phyloP scores from a whole-genome alignment of 2,797 vertebrate genomes.

The Enteromius unitaeniatus region DNA sequence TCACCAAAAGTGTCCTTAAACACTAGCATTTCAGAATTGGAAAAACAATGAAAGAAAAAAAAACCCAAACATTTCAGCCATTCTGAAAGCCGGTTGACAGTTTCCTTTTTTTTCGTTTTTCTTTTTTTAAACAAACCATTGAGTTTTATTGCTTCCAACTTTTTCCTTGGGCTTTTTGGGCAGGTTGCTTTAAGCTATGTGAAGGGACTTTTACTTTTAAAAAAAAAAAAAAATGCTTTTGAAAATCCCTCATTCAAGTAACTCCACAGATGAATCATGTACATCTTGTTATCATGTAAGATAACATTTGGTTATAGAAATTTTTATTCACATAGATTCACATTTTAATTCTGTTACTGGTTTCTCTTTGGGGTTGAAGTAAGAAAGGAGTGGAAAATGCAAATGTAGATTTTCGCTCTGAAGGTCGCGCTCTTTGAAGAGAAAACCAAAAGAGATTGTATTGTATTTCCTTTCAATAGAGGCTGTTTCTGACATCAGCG shows the following conservation, averaged over 20 bases:
- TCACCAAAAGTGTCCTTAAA: constrained; percentile 36
- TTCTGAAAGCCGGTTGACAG: constrained; percentile 5
- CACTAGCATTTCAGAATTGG: constrained; percentile 34
- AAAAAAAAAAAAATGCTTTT: not conserved
- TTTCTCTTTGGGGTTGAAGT: not conserved
- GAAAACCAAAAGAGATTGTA: constrained; percentile 1
- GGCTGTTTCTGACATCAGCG: constrained; percentile 24
- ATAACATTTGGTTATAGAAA: not conserved
- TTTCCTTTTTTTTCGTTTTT: not conserved
- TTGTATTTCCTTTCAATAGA: constrained; percentile 27
- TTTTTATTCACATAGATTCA: not conserved
- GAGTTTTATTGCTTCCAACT: constrained; percentile 4
- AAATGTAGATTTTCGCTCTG: not conserved
- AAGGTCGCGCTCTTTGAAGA: not conserved
- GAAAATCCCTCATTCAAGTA: not conserved
- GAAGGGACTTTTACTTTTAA: constrained; percentile 3
- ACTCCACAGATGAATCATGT: constrained; percentile 8
- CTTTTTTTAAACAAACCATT: not conserved
- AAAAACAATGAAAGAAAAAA: constrained; percentile 5
- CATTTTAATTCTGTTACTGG: constrained; percentile 6
- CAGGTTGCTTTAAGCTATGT: constrained; percentile 8
- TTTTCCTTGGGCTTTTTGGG: constrained; percentile 12
- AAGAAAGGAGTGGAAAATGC: not conserved
- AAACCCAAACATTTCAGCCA: not conserved
- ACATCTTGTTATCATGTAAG: not conserved